Conservation (phyloP, 2,888 invertebrate genomes). For the Agonum fuliginosum region DNA sequence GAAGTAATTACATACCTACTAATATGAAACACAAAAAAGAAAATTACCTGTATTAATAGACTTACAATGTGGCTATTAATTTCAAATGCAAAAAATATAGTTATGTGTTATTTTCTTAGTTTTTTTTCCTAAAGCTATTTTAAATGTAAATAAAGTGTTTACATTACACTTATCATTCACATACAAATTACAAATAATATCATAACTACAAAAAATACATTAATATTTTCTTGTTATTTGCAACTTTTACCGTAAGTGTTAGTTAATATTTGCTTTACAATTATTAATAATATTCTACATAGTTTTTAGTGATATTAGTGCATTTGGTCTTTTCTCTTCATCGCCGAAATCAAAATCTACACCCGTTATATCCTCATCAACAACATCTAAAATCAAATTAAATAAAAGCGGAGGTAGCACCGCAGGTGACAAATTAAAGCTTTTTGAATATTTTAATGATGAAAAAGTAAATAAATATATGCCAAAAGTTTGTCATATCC, state of each 20-base stretch:
- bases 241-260: background rate
- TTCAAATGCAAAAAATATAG: background rate
- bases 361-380: no score
- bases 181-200: background rate
- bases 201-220: no score
- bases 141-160: background rate
- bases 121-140: background rate
- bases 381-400: no score
- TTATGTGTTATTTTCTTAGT: background rate
- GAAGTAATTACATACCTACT: no score
- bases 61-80: background rate
- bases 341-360: background rate
- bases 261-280: no score
- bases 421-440: background rate
- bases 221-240: background rate
- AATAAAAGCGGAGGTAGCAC: background rate
- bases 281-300: no score
- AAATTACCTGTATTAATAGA: background rate
- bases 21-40: background rate
- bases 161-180: background rate
- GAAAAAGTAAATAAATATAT: background rate
- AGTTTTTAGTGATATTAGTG: background rate
- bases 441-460: background rate
- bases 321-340: no score
- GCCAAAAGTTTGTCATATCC: conserved; percentile 15